Evolutionary conservation across 2,888 invertebrate genomes (phyloP).

Genomic region (Rotaria sp.): DNA sequence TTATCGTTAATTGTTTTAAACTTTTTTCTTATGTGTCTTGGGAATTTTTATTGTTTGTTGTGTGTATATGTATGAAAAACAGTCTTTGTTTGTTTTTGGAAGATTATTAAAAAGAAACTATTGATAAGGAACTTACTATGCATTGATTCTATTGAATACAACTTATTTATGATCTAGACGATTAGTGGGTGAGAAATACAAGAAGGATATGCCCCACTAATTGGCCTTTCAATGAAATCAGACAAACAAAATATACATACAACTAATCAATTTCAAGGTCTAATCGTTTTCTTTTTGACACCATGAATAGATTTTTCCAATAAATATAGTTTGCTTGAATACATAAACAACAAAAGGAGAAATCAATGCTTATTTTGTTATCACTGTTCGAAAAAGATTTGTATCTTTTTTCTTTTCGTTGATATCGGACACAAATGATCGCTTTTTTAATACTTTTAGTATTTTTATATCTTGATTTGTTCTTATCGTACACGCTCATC

Average conservation of each 20-base stretch:
- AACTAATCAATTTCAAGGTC: background rate
- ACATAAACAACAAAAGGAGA: background rate
- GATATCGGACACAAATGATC: too few species aligned
- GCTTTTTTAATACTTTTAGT: too few species aligned
- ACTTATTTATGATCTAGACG: background rate
- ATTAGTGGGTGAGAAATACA: background rate
- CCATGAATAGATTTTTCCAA: background rate
- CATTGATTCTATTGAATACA: background rate
- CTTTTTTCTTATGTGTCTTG: background rate
- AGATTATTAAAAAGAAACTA: background rate
- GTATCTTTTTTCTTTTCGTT: too few species aligned
- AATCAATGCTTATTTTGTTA: too few species aligned
- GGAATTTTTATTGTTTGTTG: background rate
- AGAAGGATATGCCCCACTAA: background rate
- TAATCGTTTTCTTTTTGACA: background rate
- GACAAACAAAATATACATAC: background rate
- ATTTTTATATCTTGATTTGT: background rate
- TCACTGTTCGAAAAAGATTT: too few species aligned
- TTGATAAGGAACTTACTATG: background rate
- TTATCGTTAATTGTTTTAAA: background rate
- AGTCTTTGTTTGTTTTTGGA: background rate
- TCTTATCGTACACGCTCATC: background rate
- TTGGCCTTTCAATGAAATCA: background rate
- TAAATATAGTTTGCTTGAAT: background rate
- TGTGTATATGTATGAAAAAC: background rate